Conservation (phyloP, 2,113 vertebrate genomes). For the Fregetta grallaria region DNA sequence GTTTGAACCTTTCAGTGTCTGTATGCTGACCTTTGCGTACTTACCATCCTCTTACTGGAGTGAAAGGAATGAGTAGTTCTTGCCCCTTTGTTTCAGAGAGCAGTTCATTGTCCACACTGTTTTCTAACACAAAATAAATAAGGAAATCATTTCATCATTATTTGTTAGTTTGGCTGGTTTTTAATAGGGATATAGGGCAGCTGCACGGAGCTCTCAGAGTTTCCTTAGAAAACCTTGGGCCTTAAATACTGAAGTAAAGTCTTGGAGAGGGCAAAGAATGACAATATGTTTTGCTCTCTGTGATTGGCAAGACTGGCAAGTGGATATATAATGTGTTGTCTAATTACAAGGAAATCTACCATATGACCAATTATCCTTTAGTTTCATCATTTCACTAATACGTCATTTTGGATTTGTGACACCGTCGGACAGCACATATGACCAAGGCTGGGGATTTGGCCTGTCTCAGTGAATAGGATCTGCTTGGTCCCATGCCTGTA, state of each 20-base stretch:
- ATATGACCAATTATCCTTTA: not conserved
- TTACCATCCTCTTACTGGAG: conserved; percentile 28
- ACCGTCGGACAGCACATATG: not conserved
- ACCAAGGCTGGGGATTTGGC: not conserved
- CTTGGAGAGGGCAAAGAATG: not conserved
- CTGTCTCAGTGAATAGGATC: not conserved
- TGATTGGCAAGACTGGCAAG: not conserved
- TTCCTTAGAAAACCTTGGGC: conserved; percentile 29
- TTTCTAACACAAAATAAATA: conserved; percentile 63
- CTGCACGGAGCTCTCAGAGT: not conserved
- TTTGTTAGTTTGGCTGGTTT: conserved; percentile 53
- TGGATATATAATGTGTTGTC: not conserved
- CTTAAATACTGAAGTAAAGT: not conserved
- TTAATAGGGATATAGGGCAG: conserved; percentile 37
- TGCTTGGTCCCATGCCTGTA: not conserved
- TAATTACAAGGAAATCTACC: not conserved
- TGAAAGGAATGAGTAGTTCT: conserved; percentile 18
- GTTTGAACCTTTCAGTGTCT: conserved; percentile 35
- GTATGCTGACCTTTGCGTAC: conserved; percentile 2
- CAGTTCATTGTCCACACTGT: conserved; percentile 37
- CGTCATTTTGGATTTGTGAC: not conserved
- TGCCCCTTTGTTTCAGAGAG: conserved; percentile 52
- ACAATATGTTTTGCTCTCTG: not conserved
- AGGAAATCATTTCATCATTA: conserved; percentile 52
- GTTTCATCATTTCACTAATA: not conserved